A percentile compares a stretch with the other conserved stretches of the same genome.
phyloP scores from a whole-genome alignment of 2,888 invertebrate species.

The Tipula unca region DNA sequence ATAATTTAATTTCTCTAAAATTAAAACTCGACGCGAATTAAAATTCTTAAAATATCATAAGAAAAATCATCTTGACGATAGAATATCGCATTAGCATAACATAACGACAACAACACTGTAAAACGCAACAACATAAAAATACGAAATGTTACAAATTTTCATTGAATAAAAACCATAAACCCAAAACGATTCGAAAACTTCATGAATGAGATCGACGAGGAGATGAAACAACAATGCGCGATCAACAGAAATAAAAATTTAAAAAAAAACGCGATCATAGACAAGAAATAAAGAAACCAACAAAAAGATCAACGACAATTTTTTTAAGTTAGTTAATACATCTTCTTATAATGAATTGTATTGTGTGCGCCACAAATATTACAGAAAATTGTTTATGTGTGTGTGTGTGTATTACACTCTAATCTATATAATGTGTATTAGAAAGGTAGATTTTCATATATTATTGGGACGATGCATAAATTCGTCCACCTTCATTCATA shows the following conservation, averaged over 20 bases:
- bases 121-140: background rate
- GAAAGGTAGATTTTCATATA: background rate
- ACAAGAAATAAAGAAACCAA: background rate
- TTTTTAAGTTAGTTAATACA: background rate
- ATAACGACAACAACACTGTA: background rate
- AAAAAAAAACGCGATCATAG: background rate
- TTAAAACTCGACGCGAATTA: background rate
- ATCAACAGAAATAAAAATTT: background rate
- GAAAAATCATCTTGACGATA: background rate
- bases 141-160: background rate
- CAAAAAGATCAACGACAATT: background rate
- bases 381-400: background rate
- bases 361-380: background rate
- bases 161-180: background rate
- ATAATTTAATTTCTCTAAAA: background rate
- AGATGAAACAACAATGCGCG: background rate
- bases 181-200: background rate
- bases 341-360: background rate
- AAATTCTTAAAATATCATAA: constrained; percentile 14
- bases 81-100: background rate
- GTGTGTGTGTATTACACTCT: background rate
- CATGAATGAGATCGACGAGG: background rate
- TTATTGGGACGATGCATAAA: background rate
- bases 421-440: background rate
- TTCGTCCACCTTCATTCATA: background rate